phyloP scores from a whole-genome alignment of 2,888 invertebrate species.

The Cheilosia vernalis region DNA sequence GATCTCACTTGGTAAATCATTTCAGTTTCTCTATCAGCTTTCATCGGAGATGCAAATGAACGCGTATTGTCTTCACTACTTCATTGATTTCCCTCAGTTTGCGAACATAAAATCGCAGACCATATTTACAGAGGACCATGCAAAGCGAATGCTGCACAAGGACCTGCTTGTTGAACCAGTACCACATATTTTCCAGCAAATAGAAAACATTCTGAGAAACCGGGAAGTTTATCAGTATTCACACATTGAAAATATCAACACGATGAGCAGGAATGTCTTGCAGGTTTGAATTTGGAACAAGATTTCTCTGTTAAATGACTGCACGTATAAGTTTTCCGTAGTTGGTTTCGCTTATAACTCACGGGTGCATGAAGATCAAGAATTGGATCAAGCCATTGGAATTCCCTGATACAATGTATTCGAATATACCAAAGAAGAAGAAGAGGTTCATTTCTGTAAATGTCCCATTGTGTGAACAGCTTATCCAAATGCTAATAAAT shows the following conservation, averaged over 20 bases:
- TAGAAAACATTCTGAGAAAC: slow-evolving; percentile 87
- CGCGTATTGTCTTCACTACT: slow-evolving; percentile 91
- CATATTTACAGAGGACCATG: slow-evolving; percentile 84
- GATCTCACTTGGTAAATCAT: not conserved
- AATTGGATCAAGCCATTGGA: slow-evolving; percentile 81
- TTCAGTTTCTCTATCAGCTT: slow-evolving; percentile 88
- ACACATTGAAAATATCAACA: slow-evolving; percentile 89
- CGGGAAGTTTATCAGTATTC: slow-evolving; percentile 86
- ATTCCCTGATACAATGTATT: slow-evolving; percentile 78
- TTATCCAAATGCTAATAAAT: slow-evolving; percentile 81
- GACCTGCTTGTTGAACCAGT: slow-evolving; percentile 82
- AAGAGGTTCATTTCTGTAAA: slow-evolving; percentile 80
- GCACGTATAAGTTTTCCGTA: slow-evolving; percentile 58
- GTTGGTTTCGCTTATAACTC: slow-evolving; percentile 80
- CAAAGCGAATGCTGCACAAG: slow-evolving; percentile 86
- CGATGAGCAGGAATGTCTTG: slow-evolving; percentile 88
- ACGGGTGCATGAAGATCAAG: slow-evolving; percentile 80
- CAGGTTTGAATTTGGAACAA: slow-evolving; percentile 85
- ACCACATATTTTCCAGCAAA: slow-evolving; percentile 89
- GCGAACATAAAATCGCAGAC: slow-evolving; percentile 76
- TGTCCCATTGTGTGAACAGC: slow-evolving; percentile 80
- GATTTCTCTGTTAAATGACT: not conserved
- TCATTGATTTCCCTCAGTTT: slow-evolving; percentile 92
- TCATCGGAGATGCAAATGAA: slow-evolving; percentile 89
- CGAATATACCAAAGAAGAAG: slow-evolving; percentile 77